Evolutionary conservation across 2,113 vertebrate species (phyloP), one percentile per base, ranked within the genome.

Genomic region (Dolichotis patagonum): DNA sequence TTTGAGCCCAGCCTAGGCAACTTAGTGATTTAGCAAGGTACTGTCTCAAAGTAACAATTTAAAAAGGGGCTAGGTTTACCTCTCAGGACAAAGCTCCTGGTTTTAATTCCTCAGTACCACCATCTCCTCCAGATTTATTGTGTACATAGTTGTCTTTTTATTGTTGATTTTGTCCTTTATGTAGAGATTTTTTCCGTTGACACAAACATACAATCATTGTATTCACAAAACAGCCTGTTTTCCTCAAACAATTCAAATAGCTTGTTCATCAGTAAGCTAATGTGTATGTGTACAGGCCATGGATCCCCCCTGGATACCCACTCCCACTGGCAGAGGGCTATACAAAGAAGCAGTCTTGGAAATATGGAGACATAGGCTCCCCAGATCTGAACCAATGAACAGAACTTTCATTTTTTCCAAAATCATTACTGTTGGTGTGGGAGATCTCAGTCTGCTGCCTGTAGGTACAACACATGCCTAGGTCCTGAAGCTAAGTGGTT

Each of bases 141-240:
- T 91, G 5, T 92, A 63, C 14, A 54, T 54, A 43, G 38, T 67
- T 96, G 85, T 19, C 49, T 92, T 94, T 87, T 89, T 58, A 65
- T 38, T 67, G 73, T 93, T 83, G 52, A 71, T 13, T 43, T 26
- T 75, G 52, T 88, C 41, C 13, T 96, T 92, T 92, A 94, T 85
- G 20, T 35, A 41, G 49, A 88, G 54, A 12, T 83, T 91, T 91
- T 91, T 49, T 10, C 5, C 38, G 99, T 99, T 99, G 99, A 75
- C 38, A 75, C 7, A 41, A 73, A 43, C 22, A n/a, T 69, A 69
- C 99, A 99, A 99, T 99, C 99, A 98, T 99, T 99, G 99, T 99
- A 99, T 99, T 99, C 99, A 99, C 99, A 99, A 99, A 99, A 99
- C 99, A 99, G 99, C 99, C 99, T 99, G 99, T 99, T 99, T 99